These are phyloP conservation scores for Cyanoramphus novaezelandiae DNA, from an alignment of 2,113 vertebrate species.

Conservation along the genomic window DNA sequence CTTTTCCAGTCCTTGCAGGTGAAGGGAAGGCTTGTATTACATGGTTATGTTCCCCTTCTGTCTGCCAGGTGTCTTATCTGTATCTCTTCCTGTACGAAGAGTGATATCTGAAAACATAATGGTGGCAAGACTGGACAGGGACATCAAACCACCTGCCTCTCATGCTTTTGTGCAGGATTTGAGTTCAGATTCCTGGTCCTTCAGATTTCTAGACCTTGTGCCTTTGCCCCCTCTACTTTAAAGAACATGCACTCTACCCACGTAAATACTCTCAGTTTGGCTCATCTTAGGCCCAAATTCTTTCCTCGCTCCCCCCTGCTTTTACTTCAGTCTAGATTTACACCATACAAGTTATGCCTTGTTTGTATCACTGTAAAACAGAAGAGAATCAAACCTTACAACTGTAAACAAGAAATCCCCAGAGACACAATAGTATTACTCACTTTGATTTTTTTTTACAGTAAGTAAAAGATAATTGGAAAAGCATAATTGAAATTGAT, in stretches of 20 bases:
- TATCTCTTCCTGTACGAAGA: background rate
- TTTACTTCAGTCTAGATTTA: background rate
- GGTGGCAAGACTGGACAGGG: background rate
- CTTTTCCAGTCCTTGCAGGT: background rate
- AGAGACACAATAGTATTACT: background rate
- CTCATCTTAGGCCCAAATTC: background rate
- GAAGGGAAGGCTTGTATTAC: background rate
- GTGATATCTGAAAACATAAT: background rate
- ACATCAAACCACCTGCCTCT: background rate
- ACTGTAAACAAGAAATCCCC: background rate
- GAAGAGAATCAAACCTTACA: background rate
- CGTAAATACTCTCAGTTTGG: background rate
- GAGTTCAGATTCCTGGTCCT: background rate
- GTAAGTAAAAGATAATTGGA: background rate
- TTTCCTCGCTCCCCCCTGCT: background rate
- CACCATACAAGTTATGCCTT: background rate
- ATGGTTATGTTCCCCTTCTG: background rate
- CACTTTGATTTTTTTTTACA: background rate
- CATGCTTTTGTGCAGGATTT: background rate
- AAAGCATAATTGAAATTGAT: conserved; percentile 22
- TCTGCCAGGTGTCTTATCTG: background rate
- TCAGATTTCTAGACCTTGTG: background rate
- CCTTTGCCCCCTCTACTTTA: background rate
- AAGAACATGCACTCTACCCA: background rate
- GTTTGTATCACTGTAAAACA: background rate